These are phyloP conservation scores for Chloroceryle aenea DNA, from an alignment of 2,113 vertebrate species.

Conservation along the genomic window DNA sequence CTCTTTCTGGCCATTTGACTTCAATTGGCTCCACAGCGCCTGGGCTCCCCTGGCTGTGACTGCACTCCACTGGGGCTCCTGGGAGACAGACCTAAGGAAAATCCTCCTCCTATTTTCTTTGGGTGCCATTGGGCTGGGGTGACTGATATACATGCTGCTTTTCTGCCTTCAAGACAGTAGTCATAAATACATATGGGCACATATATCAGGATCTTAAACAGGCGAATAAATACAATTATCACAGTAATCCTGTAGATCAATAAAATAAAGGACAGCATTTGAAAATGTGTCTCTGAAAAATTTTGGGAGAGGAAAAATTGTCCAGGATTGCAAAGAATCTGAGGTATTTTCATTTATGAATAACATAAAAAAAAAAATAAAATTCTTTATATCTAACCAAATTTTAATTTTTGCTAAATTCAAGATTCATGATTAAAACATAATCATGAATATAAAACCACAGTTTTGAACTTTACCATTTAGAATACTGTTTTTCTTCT, in stretches of 20 bases:
- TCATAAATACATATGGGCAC: neutral
- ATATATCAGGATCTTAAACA: neutral
- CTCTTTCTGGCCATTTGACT: neutral
- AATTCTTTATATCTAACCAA: neutral
- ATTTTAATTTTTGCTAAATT: neutral
- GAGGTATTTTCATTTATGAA: neutral
- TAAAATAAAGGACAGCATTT: neutral
- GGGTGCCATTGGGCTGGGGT: neutral
- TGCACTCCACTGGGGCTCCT: accelerated
- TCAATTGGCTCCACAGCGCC: accelerated
- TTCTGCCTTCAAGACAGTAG: neutral
- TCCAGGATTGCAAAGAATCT: neutral
- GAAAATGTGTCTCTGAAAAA: neutral
- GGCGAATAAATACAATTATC: neutral
- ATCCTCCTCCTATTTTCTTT: neutral
- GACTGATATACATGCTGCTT: neutral
- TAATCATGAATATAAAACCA: slow-evolving; percentile 1
- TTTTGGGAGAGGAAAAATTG: neutral
- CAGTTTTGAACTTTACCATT: neutral
- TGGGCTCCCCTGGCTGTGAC: neutral
- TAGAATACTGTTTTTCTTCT: neutral
- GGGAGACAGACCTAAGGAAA: neutral
- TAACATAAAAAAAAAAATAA: neutral
- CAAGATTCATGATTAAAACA: too few species aligned
- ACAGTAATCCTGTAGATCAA: neutral